A percentile compares a stretch with the other conserved stretches of the same genome.
phyloP scores from a whole-genome alignment of 2,888 invertebrate genomes.

The Melanargia galathea region DNA sequence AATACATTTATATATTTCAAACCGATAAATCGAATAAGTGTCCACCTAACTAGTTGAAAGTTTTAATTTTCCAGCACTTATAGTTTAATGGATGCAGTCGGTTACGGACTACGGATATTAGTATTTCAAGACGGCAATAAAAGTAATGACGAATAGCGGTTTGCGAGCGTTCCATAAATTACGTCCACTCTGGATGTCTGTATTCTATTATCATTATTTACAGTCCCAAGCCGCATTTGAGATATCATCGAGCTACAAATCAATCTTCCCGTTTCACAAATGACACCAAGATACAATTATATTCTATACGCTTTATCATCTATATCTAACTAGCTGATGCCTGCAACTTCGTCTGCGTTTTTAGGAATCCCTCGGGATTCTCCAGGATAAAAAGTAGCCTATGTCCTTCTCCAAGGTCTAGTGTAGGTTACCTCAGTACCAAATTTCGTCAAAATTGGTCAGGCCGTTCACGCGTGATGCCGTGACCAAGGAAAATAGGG shows the following conservation, averaged over 20 bases:
- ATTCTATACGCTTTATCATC: not conserved
- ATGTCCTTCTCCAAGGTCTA: too few species aligned
- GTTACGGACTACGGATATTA: constrained; percentile 36
- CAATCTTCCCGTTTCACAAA: constrained; percentile 15
- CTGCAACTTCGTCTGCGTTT: too few species aligned
- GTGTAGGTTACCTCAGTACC: too few species aligned
- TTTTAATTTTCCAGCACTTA: constrained; percentile 13
- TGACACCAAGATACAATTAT: not conserved
- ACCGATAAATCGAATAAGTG: not conserved
- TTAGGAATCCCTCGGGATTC: too few species aligned
- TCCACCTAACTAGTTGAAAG: not conserved
- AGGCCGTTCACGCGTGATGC: too few species aligned
- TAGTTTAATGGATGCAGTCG: constrained; percentile 21
- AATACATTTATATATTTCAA: not conserved
- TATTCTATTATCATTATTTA: constrained; percentile 39
- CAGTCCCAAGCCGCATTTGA: constrained; percentile 26
- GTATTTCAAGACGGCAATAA: constrained; percentile 40
- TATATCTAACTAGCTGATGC: not conserved
- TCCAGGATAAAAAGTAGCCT: too few species aligned
- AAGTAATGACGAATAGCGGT: constrained; percentile 40
- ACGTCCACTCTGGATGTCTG: constrained; percentile 30
- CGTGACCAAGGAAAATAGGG: too few species aligned
- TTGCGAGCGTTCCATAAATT: constrained; percentile 36
- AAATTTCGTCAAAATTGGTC: too few species aligned
- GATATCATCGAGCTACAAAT: constrained; percentile 29